Evolutionary conservation across 2,888 invertebrate species (phyloP).

Genomic region (Arrhopalites spinosus): DNA sequence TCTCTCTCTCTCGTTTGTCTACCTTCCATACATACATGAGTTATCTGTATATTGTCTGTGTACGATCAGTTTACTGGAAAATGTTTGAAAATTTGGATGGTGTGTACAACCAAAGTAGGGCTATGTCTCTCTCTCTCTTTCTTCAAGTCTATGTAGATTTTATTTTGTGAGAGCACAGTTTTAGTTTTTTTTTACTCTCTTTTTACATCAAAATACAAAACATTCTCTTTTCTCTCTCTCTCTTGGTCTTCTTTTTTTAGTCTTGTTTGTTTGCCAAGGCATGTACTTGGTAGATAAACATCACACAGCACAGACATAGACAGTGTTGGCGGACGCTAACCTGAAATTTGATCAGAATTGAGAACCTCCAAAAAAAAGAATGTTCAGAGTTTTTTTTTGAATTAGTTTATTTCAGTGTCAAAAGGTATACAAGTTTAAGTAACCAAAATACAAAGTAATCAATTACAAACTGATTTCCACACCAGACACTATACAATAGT

Average conservation of each 20-base stretch:
- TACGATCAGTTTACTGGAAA: background rate
- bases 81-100: background rate
- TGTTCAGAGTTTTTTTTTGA: too few relatives aligned
- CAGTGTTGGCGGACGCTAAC: background rate
- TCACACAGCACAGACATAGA: background rate
- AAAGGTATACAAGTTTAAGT: too few relatives aligned
- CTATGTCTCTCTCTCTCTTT: too few relatives aligned
- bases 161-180: background rate
- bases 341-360: constrained; percentile 13
- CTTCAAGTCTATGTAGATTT: too few relatives aligned
- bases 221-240: background rate
- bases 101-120: background rate
- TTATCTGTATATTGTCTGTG: background rate
- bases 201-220: background rate
- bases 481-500: background rate
- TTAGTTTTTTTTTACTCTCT: background rate
- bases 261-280: background rate
- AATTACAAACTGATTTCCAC: background rate
- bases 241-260: background rate
- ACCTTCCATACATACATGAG: background rate
- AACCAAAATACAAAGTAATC: too few relatives aligned
- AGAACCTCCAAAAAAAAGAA: too few relatives aligned
- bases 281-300: background rate
- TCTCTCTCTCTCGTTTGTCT: background rate
- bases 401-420: too few relatives aligned